Evolutionary conservation across 2,888 invertebrate genomes (phyloP).

Genomic region (Dasysyrphus tricinctus): DNA sequence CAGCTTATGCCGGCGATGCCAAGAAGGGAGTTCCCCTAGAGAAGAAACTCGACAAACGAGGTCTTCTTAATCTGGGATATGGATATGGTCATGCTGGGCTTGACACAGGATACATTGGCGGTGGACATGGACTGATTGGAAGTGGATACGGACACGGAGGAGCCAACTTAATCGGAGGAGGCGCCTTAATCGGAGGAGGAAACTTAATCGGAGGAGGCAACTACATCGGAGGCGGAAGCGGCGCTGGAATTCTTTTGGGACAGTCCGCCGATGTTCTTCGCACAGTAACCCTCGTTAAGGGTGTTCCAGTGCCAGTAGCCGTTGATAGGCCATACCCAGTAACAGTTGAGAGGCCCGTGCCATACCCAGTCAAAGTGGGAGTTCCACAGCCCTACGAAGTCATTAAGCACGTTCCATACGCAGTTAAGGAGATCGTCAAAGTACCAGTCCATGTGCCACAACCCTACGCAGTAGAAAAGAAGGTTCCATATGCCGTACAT

Average conservation of each 20-base stretch:
- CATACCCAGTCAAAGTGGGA: conserved; percentile 86
- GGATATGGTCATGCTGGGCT: conserved; percentile 91
- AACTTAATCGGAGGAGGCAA: conserved; percentile 69
- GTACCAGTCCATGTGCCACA: conserved; percentile 87
- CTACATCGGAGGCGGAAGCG: conserved; percentile 58
- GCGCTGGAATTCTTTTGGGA: conserved; percentile 81
- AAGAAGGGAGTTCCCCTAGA: conserved; percentile 86
- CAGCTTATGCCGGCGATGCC: conserved; percentile 87
- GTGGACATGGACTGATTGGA: conserved; percentile 83
- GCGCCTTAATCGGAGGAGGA: conserved; percentile 76
- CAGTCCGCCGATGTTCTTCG: conserved; percentile 86
- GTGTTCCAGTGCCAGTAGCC: conserved; percentile 89
- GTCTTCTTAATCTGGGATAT: conserved; percentile 90
- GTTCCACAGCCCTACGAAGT: conserved; percentile 90
- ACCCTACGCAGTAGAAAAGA: conserved; percentile 86
- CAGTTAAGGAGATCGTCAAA: conserved; percentile 88
- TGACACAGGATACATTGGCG: conserved; percentile 89
- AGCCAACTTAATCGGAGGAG: conserved; percentile 76
- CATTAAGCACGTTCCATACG: conserved; percentile 87
- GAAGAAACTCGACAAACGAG: conserved; percentile 93
- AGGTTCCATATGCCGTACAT: conserved; percentile 85
- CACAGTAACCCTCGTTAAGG: conserved; percentile 89
- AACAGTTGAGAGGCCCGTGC: conserved; percentile 86
- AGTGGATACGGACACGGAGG: conserved; percentile 82
- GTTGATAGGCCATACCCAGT: conserved; percentile 90